phyloP scores from a whole-genome alignment of 2,113 vertebrate species.

The Hypomesus transpacificus region DNA sequence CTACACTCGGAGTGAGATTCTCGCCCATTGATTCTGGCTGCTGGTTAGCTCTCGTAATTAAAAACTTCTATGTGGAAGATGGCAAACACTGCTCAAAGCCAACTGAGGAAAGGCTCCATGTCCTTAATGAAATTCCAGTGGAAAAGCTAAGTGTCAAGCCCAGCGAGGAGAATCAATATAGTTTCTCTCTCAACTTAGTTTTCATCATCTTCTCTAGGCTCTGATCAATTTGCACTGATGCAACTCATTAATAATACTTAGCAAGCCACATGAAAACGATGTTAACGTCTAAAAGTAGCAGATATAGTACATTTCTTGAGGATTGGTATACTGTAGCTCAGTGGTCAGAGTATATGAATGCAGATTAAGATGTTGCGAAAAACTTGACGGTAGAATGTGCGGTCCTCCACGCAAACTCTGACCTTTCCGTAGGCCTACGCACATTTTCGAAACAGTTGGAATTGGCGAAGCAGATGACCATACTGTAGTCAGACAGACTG shows the following conservation, averaged over 20 bases:
- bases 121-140: slow-evolving; percentile 70
- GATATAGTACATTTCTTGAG: background rate
- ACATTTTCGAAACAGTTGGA: too few relatives aligned
- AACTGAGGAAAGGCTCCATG: slow-evolving; percentile 59
- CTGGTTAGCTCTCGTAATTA: slow-evolving; percentile 59
- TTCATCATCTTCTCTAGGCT: slow-evolving; percentile 68
- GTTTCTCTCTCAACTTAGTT: slow-evolving; percentile 60
- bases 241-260: slow-evolving; percentile 65
- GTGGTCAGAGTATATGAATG: slow-evolving; percentile 14
- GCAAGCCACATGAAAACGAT: slow-evolving; percentile 39
- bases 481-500: too few relatives aligned
- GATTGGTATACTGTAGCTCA: too few relatives aligned
- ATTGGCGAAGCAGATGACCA: too few relatives aligned
- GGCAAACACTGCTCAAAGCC: slow-evolving; percentile 61
- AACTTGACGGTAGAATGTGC: too few relatives aligned
- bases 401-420: too few relatives aligned
- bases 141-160: slow-evolving; percentile 55
- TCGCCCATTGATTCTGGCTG: slow-evolving; percentile 62
- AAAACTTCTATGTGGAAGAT: slow-evolving; percentile 60
- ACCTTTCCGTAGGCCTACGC: too few relatives aligned
- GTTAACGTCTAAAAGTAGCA: slow-evolving; percentile 34
- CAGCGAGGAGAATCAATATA: slow-evolving; percentile 60
- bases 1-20: slow-evolving; percentile 34
- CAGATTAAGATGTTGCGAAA: background rate
- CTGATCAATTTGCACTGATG: slow-evolving; percentile 65